Conservation (phyloP, 1,140 invertebrate genomes). For the Drosophila tani region DNA sequence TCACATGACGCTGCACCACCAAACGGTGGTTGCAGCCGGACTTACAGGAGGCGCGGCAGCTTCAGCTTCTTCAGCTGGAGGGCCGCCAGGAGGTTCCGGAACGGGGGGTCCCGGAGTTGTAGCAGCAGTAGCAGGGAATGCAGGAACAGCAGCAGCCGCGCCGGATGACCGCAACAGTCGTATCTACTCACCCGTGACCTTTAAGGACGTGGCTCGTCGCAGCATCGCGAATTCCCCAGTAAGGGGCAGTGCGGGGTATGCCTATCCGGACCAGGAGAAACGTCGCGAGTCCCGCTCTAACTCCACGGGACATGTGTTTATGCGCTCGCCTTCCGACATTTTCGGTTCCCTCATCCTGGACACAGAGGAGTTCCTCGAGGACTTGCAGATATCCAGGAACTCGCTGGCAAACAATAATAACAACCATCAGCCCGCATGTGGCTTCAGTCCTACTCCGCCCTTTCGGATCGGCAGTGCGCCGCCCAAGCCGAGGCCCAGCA, state of each 20-base stretch:
- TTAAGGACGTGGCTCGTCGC: slow-evolving; percentile 91
- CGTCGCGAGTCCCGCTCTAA: slow-evolving; percentile 86
- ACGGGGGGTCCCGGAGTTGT: slow-evolving; percentile 74
- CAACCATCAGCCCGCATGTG: slow-evolving; percentile 42
- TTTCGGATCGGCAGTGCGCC: slow-evolving; percentile 83
- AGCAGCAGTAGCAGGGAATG: slow-evolving; percentile 81
- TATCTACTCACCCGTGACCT: slow-evolving; percentile 93
- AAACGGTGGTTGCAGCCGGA: slow-evolving; percentile 74
- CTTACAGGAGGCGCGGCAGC: slow-evolving; percentile 81
- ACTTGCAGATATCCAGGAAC: slow-evolving; percentile 85
- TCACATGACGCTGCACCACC: slow-evolving; percentile 54
- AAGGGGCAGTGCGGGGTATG: slow-evolving; percentile 78
- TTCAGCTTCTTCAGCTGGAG: slow-evolving; percentile 61
- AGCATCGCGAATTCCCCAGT: slow-evolving; percentile 91
- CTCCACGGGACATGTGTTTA: slow-evolving; percentile 86
- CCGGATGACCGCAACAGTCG: slow-evolving; percentile 86
- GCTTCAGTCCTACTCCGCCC: slow-evolving; percentile 73
- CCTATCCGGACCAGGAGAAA: slow-evolving; percentile 54
- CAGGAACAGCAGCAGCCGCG: slow-evolving; percentile 79
- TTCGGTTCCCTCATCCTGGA: slow-evolving; percentile 86
- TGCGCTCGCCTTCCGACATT: slow-evolving; percentile 85
- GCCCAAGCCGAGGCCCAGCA: slow-evolving; percentile 70
- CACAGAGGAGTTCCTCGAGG: slow-evolving; percentile 87
- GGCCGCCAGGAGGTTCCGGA: slow-evolving; percentile 82
- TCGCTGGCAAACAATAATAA: slow-evolving; percentile 62